Evolutionary conservation across 2,797 vertebrate species (phyloP), one percentile per base, ranked within the genome.

Genomic region (Semaprochilodus insignis): DNA sequence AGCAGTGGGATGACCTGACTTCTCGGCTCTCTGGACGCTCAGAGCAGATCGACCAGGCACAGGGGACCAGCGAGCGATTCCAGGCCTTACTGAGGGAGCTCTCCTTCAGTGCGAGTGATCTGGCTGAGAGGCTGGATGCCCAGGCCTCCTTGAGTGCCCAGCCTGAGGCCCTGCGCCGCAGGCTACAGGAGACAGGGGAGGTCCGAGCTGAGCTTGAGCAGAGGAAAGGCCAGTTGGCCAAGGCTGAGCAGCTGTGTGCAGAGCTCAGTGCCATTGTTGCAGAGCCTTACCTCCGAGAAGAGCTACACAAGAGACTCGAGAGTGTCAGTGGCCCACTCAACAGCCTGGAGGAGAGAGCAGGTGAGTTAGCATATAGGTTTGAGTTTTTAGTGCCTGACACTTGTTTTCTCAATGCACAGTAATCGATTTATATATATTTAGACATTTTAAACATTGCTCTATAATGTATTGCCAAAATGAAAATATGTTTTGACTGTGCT

Each of bases 281-380:
- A 2, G 98, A 99, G 80, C 97, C 97, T 2, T 99, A 99, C 89
- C 97, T 99, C 87, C 95, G 96, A 87, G 97, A 99, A n/a, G 98
- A 99, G 92, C 92, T 99, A 54, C 94, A 91, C 83, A 99, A 99
- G 83, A 96, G 98, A 5, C 94, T 99, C 89, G 96, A 97, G 88
- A 95, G 96, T 0, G 96, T 99, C 85, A 94, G 96, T 0, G 91
- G 93, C 15, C 98, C 98, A 1, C 96, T 99, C 83, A 96, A 90
- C 90, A 97, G 92, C 77, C 91, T 99, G 90, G 97, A 99, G 90
- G 97, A 99, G 85, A 94, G 98, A 17, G 97, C 98, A 91, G 98
- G 98, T 99, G 77, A 88, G 86, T 62, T 17, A 81, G 65, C 27
- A 40, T 19, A 36, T 34, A 31, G 27, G 16, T 67, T 66, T 80